Percentiles rank a stretch among this genome's conserved stretches.
Evolutionary conservation across 2,113 vertebrate genomes (phyloP).

Genomic region (Felis catus): DNA sequence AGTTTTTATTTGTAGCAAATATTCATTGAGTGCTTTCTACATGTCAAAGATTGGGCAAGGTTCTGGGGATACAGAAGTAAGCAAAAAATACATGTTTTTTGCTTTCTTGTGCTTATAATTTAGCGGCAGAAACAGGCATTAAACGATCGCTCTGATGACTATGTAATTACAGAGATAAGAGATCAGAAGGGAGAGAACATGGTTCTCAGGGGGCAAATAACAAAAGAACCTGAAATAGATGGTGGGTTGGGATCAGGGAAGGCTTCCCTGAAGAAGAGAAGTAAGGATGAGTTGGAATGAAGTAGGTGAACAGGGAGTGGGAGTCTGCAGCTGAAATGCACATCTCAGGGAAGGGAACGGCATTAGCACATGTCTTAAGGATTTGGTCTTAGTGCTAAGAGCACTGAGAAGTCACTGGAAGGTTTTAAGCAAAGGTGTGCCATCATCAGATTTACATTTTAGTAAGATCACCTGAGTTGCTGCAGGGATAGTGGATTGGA

Average conservation of each 20-base stretch:
- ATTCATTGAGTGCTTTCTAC: background rate
- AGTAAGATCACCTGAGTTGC: background rate
- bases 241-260: background rate
- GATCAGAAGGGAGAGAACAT: background rate
- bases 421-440: background rate
- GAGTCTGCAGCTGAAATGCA: background rate
- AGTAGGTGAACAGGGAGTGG: background rate
- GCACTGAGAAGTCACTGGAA: background rate
- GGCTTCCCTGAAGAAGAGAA: background rate
- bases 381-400: conserved; percentile 27
- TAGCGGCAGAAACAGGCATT: background rate
- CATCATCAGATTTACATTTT: conserved; percentile 9
- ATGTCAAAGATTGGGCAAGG: background rate
- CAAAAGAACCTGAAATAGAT: background rate
- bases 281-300: background rate
- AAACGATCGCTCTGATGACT: background rate
- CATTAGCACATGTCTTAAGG: background rate
- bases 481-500: background rate
- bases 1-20: conserved; percentile 44
- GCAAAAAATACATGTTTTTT: conserved; percentile 13
- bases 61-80: background rate
- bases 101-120: background rate
- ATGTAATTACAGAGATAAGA: conserved; percentile 12
- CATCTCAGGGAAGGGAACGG: background rate
- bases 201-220: conserved; percentile 8